These are phyloP conservation scores for Leucania comma DNA, from an alignment of 2,888 invertebrate genomes.

Conservation along the genomic window DNA sequence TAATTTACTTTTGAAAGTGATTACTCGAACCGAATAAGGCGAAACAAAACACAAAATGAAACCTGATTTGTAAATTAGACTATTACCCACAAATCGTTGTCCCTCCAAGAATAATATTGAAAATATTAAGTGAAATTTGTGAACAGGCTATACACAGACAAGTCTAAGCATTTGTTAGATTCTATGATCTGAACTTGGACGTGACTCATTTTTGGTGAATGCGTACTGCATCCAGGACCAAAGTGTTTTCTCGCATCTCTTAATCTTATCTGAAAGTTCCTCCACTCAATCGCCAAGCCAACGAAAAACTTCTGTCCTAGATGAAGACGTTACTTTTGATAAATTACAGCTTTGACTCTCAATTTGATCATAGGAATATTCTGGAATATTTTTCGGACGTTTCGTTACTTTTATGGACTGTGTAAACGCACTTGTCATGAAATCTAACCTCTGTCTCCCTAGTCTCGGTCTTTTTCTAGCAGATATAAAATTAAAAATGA, in stretches of 20 bases:
- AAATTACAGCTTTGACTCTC: neutral
- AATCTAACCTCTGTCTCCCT: too few relatives aligned
- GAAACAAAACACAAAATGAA: neutral
- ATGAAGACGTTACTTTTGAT: neutral
- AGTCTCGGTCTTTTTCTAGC: neutral
- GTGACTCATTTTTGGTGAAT: neutral
- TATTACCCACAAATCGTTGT: neutral
- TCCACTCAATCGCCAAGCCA: neutral
- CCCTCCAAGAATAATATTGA: neutral
- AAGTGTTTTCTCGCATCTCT: neutral
- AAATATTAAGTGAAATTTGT: neutral
- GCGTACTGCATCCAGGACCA: neutral
- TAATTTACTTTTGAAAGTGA: neutral
- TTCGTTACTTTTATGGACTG: neutral
- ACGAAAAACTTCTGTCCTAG: neutral
- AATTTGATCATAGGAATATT: too few relatives aligned
- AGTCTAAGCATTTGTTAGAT: neutral
- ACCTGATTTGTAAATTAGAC: neutral
- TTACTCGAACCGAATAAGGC: neutral
- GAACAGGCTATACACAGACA: neutral
- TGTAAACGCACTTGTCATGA: neutral
- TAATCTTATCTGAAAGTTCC: neutral
- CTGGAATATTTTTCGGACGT: neutral
- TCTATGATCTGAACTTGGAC: slow-evolving; percentile 33
- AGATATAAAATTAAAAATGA: neutral